phyloP scores from a whole-genome alignment of 2,113 vertebrate species.

The Toxostoma redivivum region DNA sequence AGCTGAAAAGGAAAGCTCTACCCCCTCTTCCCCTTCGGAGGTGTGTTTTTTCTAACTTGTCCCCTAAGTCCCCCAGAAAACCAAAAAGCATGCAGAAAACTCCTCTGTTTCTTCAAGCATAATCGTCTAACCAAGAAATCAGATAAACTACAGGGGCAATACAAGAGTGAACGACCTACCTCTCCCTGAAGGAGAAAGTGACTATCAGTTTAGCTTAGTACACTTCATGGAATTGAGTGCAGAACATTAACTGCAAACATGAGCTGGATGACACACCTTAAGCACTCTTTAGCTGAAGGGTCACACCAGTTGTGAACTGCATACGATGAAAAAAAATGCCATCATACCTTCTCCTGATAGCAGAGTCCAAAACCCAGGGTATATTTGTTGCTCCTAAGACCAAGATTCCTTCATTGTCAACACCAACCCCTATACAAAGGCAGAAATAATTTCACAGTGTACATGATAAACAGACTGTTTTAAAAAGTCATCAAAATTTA shows the following conservation, averaged over 20 bases:
- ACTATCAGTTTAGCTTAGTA: not conserved
- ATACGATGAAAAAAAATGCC: not conserved
- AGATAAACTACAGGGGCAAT: not conserved
- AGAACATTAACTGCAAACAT: not conserved
- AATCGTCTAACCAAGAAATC: not conserved
- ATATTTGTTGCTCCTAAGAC: constrained; percentile 98
- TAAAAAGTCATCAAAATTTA: not conserved
- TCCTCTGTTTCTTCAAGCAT: not conserved
- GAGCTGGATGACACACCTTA: not conserved
- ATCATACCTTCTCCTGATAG: constrained; percentile 92
- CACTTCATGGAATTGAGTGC: not conserved
- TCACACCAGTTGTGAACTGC: not conserved
- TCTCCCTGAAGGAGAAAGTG: not conserved
- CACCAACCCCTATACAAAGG: constrained; percentile 85
- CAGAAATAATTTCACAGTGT: not conserved
- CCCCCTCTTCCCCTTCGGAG: not conserved
- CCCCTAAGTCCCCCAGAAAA: not conserved
- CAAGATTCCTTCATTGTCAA: constrained; percentile 94
- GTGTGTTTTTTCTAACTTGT: not conserved
- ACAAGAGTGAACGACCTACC: not conserved
- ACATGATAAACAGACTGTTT: not conserved
- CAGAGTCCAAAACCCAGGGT: constrained; percentile 97
- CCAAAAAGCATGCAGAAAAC: not conserved
- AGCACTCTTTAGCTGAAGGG: not conserved
- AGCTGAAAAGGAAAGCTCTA: not conserved